Percentiles rank a stretch among this genome's conserved stretches.
phyloP scores from a whole-genome alignment of 2,797 vertebrate genomes.

The Pseudochaenichthys georgianus region DNA sequence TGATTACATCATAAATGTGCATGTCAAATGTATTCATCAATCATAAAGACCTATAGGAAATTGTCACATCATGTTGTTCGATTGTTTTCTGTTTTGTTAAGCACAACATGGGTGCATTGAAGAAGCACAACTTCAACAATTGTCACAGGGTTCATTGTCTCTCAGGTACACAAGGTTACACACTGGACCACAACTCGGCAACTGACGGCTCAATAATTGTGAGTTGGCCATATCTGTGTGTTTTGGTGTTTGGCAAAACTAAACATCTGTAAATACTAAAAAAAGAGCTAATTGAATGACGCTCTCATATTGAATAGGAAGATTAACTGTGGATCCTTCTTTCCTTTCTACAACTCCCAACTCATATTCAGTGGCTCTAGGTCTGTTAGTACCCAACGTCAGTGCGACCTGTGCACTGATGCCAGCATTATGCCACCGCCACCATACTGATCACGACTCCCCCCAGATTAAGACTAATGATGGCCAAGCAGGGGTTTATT shows the following conservation, averaged over 20 bases:
- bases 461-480: conserved; percentile 38
- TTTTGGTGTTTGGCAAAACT: neutral
- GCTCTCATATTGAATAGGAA: neutral
- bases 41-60: conserved; percentile 21
- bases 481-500: conserved; percentile 38
- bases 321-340: neutral
- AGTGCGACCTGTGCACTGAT: neutral
- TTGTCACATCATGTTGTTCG: neutral
- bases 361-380: conserved; percentile 2
- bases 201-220: neutral
- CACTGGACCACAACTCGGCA: neutral
- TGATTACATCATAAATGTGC: conserved; percentile 67
- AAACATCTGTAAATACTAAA: neutral
- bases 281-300: neutral
- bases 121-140: conserved; percentile 4
- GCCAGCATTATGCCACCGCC: neutral
- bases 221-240: neutral
- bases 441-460: conserved; percentile 14
- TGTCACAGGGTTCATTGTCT: conserved; percentile 5
- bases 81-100: conserved; percentile 13
- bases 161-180: neutral
- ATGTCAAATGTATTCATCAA: conserved; percentile 35
- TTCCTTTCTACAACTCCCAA: neutral
- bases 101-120: neutral
- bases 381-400: neutral